Conservation (phyloP, 2,113 vertebrate genomes). For the Polypterus bichir region DNA sequence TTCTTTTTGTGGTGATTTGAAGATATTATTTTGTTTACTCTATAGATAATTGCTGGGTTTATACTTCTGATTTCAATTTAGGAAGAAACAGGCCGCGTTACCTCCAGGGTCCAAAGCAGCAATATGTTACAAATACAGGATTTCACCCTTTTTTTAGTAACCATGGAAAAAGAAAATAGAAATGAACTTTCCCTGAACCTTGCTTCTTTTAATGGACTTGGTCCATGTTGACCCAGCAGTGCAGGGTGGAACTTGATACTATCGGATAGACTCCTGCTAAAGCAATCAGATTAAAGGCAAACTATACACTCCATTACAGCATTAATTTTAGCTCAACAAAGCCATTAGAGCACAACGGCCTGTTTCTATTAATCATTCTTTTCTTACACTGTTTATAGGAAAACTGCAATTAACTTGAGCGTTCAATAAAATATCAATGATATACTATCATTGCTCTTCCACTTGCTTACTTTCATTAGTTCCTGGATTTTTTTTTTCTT, state of each 20-base stretch:
- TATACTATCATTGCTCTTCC: constrained; percentile 9
- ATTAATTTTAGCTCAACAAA: constrained; percentile 77
- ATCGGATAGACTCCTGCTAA: constrained; percentile 80
- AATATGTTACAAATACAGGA: constrained; percentile 72
- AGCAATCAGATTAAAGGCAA: constrained; percentile 90
- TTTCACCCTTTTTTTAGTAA: constrained; percentile 65
- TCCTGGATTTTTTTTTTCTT: too few species aligned
- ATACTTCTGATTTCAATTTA: constrained; percentile 71
- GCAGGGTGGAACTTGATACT: constrained; percentile 82
- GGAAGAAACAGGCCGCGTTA: constrained; percentile 47
- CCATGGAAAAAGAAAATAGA: constrained; percentile 91
- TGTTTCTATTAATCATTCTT: constrained; percentile 51
- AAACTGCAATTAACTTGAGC: constrained; percentile 27
- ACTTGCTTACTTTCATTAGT: too few species aligned
- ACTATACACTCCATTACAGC: constrained; percentile 68
- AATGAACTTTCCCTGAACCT: constrained; percentile 98
- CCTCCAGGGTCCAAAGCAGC: constrained; percentile 50
- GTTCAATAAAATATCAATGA: constrained; percentile 11
- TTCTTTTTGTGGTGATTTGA: constrained; percentile 42
- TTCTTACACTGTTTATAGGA: constrained; percentile 75
- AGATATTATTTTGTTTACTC: constrained; percentile 52
- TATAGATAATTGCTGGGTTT: constrained; percentile 50
- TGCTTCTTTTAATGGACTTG: constrained; percentile 84
- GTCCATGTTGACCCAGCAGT: constrained; percentile 84
- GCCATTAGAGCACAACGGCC: constrained; percentile 68